These are phyloP conservation scores for Anguilla megastoma DNA, from an alignment of 2,797 vertebrate species.

Conservation along the genomic window DNA sequence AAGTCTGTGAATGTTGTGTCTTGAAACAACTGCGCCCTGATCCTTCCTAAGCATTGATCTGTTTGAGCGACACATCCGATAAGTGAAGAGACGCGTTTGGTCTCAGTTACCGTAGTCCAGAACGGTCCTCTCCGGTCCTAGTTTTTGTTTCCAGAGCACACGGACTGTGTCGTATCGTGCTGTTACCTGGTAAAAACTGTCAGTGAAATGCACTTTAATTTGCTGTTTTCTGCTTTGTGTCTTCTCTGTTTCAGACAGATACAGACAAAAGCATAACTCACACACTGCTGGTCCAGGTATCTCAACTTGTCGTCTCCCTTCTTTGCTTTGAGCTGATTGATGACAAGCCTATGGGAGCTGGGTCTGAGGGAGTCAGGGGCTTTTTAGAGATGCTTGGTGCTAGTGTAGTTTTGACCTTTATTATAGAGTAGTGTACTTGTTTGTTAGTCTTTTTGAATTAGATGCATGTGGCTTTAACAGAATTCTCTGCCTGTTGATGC, in stretches of 20 bases:
- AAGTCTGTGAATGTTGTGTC: not conserved
- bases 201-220: slow-evolving; percentile 59
- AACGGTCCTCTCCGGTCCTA: not conserved
- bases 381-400: not conserved
- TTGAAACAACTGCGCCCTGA: not conserved
- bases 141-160: not conserved
- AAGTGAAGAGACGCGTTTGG: not conserved
- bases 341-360: not conserved
- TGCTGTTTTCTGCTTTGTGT: slow-evolving; percentile 57
- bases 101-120: not conserved
- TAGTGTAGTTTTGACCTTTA: not conserved
- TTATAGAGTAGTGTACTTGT: not conserved
- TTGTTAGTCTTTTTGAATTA: not conserved
- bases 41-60: not conserved
- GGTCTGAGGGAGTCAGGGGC: not conserved
- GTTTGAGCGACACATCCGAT: not conserved
- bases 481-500: not conserved
- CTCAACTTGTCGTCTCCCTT: slow-evolving; percentile 57
- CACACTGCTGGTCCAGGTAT: slow-evolving; percentile 80
- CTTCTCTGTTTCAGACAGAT: slow-evolving; percentile 85
- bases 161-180: not conserved
- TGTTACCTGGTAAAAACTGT: slow-evolving; percentile 23
- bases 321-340: slow-evolving; percentile 34
- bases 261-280: slow-evolving; percentile 88
- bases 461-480: not conserved